Conservation (phyloP, 2,888 invertebrate genomes). For the Labia minor region DNA sequence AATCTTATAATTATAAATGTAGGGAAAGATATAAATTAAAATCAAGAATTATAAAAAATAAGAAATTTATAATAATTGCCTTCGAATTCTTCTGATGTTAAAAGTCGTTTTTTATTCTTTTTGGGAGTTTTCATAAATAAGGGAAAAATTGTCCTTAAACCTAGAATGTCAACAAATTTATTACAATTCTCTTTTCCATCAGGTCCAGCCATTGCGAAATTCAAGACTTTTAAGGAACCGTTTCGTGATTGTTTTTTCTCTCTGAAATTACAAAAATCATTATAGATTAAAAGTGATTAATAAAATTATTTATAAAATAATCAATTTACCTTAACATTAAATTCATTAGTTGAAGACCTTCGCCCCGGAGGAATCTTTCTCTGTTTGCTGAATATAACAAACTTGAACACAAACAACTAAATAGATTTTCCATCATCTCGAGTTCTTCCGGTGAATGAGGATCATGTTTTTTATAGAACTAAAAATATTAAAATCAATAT, state of each 20-base stretch:
- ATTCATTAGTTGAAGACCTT: conserved; percentile 98
- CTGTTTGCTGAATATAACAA: conserved; percentile 80
- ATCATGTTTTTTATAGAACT: conserved; percentile 91
- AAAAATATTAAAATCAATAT: conserved; percentile 26
- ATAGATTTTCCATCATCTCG: conserved; percentile 98
- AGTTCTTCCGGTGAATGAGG: conserved; percentile 84
- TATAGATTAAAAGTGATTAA: background rate
- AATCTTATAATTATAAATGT: background rate
- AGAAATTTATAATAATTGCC: conserved; percentile 37
- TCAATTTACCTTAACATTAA: conserved; percentile 70
- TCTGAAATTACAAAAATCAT: conserved; percentile 37
- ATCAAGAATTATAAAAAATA: background rate
- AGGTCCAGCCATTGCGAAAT: conserved; percentile 88
- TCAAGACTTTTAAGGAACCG: conserved; percentile 93
- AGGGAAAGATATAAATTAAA: background rate
- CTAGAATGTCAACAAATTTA: conserved; percentile 95
- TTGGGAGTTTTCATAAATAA: conserved; percentile 98
- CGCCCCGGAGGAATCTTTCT: conserved; percentile 85
- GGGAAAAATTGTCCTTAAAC: conserved; percentile 92
- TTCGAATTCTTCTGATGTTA: conserved; percentile 83
- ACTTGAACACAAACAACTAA: conserved; percentile 89
- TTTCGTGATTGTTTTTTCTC: conserved; percentile 95
- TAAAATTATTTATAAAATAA: background rate
- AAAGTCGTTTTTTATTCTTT: conserved; percentile 61
- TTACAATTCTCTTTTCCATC: conserved; percentile 93